Conservation (phyloP, 2,797 vertebrate genomes). For the Channallabes apus region DNA sequence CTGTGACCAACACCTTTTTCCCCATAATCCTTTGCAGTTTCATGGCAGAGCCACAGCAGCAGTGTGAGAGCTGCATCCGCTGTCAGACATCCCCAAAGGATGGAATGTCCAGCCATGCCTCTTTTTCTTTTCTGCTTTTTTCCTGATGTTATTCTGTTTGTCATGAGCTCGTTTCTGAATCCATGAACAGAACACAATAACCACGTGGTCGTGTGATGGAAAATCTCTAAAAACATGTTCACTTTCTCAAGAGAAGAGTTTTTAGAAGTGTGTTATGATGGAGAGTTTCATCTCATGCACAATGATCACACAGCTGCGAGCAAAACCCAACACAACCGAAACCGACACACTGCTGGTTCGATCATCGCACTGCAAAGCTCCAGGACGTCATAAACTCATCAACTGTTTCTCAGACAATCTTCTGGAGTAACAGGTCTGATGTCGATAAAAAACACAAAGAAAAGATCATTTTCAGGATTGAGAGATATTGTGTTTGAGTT, state of each 20-base stretch:
- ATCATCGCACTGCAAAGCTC: neutral
- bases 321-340: neutral
- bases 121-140: conserved; percentile 57
- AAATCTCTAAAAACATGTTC: conserved; percentile 44
- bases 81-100: conserved; percentile 61
- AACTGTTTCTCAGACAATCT: neutral
- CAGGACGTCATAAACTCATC: neutral
- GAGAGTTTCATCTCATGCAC: conserved; percentile 8
- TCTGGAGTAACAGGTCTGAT: neutral
- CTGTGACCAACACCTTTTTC: conserved; percentile 46
- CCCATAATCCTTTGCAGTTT: conserved; percentile 56
- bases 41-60: conserved; percentile 64
- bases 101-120: conserved; percentile 69
- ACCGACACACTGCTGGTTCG: neutral
- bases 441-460: neutral
- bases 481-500: neutral
- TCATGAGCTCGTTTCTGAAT: conserved; percentile 38
- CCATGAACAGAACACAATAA: conserved; percentile 38
- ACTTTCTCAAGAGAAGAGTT: conserved; percentile 37
- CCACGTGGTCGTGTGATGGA: conserved; percentile 31
- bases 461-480: neutral
- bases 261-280: conserved; percentile 19
- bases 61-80: conserved; percentile 65
- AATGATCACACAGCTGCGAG: conserved; percentile 1
- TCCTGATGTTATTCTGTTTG: conserved; percentile 1